Evolutionary conservation across 2,113 vertebrate genomes (phyloP), one percentile per base, ranked within the genome.

Genomic region (Clupea harengus): DNA sequence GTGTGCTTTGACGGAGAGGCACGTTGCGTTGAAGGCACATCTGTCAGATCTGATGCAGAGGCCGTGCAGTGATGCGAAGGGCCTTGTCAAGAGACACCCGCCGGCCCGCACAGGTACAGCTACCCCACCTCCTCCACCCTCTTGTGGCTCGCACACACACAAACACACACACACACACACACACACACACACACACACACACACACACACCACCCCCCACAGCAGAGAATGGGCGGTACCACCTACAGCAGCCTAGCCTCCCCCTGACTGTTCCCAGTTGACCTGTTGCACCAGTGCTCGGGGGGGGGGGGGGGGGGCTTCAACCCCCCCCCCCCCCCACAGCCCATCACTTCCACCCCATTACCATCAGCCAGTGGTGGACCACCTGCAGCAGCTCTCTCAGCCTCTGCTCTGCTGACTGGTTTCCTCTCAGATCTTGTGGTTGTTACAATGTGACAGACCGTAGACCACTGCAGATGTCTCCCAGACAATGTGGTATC

Each of bases 31-130:
- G 93, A 93, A 93, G 95, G 92, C 89, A 93, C 94, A 95, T 93
- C 92, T 97, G 96, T 98, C 96, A 97, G 92, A 95, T 96, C 93
- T 81, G 91, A 94, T 96, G 91, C 92, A 92, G 91, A 82, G 84
- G 90, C 83, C 94, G 91, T 93, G 94, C 95, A 93, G 95, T 86
- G 80, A 96, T 95, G 94, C 95, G 96, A 97, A 96, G 94, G 95
- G 93, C 92, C 92, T 93, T 95, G 95, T 94, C 97, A 95, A 90
- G 94, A 93, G 95, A 93, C 91, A 92, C 95, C 95, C 94, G 92
- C 89, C 88, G 94, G 95, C 93, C 88, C 91, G 86, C 91, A 87
- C 96, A 95, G 96, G 93, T 95, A 94, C 94, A 92, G 93, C 91
- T 95, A 90, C 91, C 90, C 13, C 83, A 50, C 81, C 87, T 89